Evolutionary conservation across 2,113 vertebrate genomes (phyloP).

Genomic region (Himantopus leucocephalus): DNA sequence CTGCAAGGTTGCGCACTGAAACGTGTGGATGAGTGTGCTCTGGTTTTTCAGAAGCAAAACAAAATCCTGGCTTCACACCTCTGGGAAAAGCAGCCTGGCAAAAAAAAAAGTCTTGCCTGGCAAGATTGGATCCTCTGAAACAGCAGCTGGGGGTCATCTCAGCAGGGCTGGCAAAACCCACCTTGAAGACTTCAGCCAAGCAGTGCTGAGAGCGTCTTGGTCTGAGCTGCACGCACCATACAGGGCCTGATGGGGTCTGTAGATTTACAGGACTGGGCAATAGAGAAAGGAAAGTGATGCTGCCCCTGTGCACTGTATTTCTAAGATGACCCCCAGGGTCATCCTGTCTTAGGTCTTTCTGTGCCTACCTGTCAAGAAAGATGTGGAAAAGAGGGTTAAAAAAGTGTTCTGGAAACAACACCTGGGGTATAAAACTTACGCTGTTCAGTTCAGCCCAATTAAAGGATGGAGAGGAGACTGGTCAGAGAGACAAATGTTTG

Average conservation of each 20-base stretch:
- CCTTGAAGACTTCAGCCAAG: not conserved
- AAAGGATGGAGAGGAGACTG: not conserved
- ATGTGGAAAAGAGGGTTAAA: not conserved
- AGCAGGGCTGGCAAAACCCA: accelerated
- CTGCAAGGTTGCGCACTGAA: not conserved
- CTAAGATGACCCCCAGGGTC: not conserved
- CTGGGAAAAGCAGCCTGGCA: not conserved
- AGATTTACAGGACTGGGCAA: not conserved
- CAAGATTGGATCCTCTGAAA: not conserved
- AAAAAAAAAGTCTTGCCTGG: not conserved
- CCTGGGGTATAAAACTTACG: not conserved
- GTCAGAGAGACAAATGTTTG: not conserved
- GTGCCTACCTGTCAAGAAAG: not conserved
- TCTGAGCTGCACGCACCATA: not conserved
- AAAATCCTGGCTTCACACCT: not conserved
- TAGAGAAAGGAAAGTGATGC: not conserved
- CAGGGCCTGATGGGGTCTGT: not conserved
- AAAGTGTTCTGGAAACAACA: not conserved
- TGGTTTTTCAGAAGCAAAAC: not conserved
- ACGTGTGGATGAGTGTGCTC: not conserved
- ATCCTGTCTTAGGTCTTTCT: not conserved
- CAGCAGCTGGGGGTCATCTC: not conserved
- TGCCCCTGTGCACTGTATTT: not conserved
- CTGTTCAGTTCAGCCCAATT: not conserved
- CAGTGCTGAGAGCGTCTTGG: not conserved